Conservation (phyloP, 2,113 vertebrate genomes). For the Mungos mungo region DNA sequence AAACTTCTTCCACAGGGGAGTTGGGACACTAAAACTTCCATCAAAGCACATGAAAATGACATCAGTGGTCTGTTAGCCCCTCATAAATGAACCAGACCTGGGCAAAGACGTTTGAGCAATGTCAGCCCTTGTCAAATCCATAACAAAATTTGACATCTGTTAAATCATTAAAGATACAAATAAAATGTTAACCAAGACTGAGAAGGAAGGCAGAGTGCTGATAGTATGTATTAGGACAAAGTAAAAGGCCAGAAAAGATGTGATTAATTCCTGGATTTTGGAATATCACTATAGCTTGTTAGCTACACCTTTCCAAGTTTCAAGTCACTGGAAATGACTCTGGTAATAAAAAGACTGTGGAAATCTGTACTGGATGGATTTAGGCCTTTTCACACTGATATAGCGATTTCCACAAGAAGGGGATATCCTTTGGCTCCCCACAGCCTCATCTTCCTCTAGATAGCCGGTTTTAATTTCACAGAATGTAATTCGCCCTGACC, state of each 20-base stretch:
- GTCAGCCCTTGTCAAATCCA: constrained; percentile 67
- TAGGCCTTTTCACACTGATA: constrained; percentile 47
- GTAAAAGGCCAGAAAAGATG: constrained; percentile 49
- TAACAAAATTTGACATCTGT: constrained; percentile 70
- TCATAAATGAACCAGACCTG: constrained; percentile 67
- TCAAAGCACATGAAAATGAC: constrained; percentile 72
- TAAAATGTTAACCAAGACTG: constrained; percentile 56
- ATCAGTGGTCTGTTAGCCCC: constrained; percentile 71
- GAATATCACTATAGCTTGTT: constrained; percentile 38
- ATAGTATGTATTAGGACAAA: constrained; percentile 52
- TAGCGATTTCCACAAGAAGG: constrained; percentile 30
- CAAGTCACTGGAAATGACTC: constrained; percentile 41
- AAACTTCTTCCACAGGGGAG: constrained; percentile 51
- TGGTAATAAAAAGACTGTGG: constrained; percentile 57
- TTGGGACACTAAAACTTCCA: constrained; percentile 62
- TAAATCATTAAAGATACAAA: constrained; percentile 70
- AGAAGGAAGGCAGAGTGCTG: constrained; percentile 11
- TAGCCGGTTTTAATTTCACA: constrained; percentile 17
- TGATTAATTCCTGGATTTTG: constrained; percentile 54
- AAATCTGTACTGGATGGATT: constrained; percentile 34
- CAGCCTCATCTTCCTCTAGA: constrained; percentile 29
- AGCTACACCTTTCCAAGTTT: constrained; percentile 34
- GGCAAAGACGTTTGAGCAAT: constrained; percentile 55
- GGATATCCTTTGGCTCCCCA: constrained; percentile 5
- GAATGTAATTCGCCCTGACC: constrained; percentile 37